Base-by-base conservation (phyloP, 2,797 vertebrate genomes). In the Lepus oiostolus region DNA sequence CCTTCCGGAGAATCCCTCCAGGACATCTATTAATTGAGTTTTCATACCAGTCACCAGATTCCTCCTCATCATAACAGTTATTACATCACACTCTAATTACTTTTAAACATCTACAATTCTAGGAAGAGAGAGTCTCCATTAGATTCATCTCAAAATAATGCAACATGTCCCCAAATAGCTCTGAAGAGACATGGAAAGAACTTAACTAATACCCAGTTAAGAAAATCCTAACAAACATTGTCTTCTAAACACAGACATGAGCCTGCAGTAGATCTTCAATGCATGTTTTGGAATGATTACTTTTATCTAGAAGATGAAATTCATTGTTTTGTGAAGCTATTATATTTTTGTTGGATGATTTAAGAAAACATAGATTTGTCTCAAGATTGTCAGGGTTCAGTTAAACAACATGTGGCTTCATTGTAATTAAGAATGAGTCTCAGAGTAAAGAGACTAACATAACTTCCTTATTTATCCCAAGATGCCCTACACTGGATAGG, bases 261-360 rank as follows among this genome's bases (percentile, higher is more conserved):
- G 5, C 16, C 82, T 7, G 4, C 2, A 28, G 30, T 12, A 72
- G 30, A 63, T 4, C 17, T 83, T 63, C 26, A 32, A 6, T 14
- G 3, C 2, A 28, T 76, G 24, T 32, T 7, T 26, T 84, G 26
- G 62, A 93, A 67, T 88, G 26, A 85, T 24, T 50, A 35, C 72
- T 65, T 82, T 83, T 89, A 75, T 81, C 5, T 68, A 60, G 63
- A 67, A 54, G 14, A 60, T 79, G 77, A 81, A 93, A 63, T 32
- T 7, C 1, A 32, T 71, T 32, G 7, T 71, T 85, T 91, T 77
- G 16, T 58, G 10, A 85, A 7, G 5, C 3, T 52, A 9, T 54
- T 21, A 47, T 1, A 50, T 63, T 87, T 94, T 92, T 62, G 16
- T 70, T 87, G 35, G 5, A 62, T 90, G 84, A 70, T 67, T 85